Base-by-base conservation (phyloP, 2,888 invertebrate genomes). In the Drosophila nr. perissopoda region DNA sequence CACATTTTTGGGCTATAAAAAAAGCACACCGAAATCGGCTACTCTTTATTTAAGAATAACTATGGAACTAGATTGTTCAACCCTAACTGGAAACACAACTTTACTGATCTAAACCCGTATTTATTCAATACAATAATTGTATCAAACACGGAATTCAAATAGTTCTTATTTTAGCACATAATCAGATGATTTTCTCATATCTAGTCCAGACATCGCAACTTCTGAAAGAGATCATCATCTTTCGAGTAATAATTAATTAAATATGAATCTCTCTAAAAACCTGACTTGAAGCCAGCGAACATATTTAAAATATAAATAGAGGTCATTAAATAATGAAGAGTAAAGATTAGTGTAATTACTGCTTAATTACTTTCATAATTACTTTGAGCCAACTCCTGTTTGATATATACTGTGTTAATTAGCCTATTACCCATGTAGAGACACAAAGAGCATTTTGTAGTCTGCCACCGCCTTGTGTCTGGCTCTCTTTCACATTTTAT, bases 391-490 rank as follows among this genome's bases (percentile, higher is more conserved):
- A 0, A 42, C 42, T 42, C 6, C 42, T 11, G 21, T 21, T 5
- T 11, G 42, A 42, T 11, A 11, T 11, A 5, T 21, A 21, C 5
- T 2, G 21, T 5, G 21, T 21, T 42, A 42, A 42, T 42, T 21
- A 21, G 42, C 5, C 21, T 21, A 21, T 11, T 21, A 2, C 5
- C 11, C 40, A 40, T 21, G n/a, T 10, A n/a, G n/a, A 40, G n/a
- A 21, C 8, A 16, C 40, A 29, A n/a, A 75, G 75, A 66, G 78
- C 42, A 75, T 75, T 62, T 49, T 0, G 0, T 10, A 38, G 65
- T 78, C 76, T 33, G 1, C 10, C 31, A 36, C 2, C 10, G 3
- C 18, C 5, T 18, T 8, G 42, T 27, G 6, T 11, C 31, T 40
- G 49, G 5, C 33, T 18, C 31, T 25, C 40, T 27, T 51, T 34